Base-by-base conservation (phyloP, 37 sponge, comb jelly and placozoan genomes). In the Ephydatia muelleri region DNA sequence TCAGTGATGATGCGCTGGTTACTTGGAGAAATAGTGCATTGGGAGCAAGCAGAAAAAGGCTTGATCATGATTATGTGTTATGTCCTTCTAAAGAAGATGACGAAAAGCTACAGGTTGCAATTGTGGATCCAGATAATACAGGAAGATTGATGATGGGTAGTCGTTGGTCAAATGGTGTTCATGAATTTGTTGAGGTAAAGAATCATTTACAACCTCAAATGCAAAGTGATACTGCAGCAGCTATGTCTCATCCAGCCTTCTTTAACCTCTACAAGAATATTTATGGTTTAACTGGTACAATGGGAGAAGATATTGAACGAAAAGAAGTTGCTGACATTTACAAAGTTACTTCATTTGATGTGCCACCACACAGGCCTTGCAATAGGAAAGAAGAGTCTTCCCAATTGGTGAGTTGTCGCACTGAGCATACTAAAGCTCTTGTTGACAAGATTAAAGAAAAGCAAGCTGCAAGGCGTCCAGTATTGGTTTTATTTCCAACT, bases 101-200 rank as follows among this genome's bases (percentile, higher is more conserved):
- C 16, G 57, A 57, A 57, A 57, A 57, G 57, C 57, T 57, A 16
- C 9, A 57, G 57, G 78, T 77, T 31, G 43, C 43, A 6, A 77
- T 77, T 13, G 57, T 77, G 13, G 78, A 77, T 35, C 57, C 57
- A 13, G 78, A 77, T 29, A 35, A 35, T 26, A 77, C 78, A 29
- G 78, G 78, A 35, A 31, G 78, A 6, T 5, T 77, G 43, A 31
- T 36, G 78, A 31, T 35, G 12, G 78, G 78, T 30, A 31, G 78
- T 29, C 43, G 78, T 26, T 77, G 57, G 43, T 77, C 78, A 29
- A 36, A 77, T 30, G 78, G 78, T 32, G 34, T 77, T 35, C 78
- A 77, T 35, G 34, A 77, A 35, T 32, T 36, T 29, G 57, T 77
- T 77, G 78, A 77, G 78, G 78, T 36, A 35, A 77, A 49, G 57